Base-by-base conservation (phyloP, 1,140 invertebrate species). In the Drosophila parvula region DNA sequence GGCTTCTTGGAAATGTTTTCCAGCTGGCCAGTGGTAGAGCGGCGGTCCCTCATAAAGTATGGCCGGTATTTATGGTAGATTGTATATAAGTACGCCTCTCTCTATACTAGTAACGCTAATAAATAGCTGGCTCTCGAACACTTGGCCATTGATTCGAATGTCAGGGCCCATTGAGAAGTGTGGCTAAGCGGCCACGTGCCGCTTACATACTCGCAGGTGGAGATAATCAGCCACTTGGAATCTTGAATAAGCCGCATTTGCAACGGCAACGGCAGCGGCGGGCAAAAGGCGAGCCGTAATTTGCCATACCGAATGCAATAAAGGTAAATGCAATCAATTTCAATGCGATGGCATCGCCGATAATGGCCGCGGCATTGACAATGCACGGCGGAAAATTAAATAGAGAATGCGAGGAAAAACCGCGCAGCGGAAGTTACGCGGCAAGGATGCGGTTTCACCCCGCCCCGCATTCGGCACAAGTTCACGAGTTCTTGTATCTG, bases 251-350 rank as follows among this genome's bases (percentile, higher is more conserved):
- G 67, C 51, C 16, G 27, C 59, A 30, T 18, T 51, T 16, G 10
- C 30, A 51, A 10, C 50, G 3, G 11, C 50, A 18, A 34, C 43
- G 16, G 18, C 44, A 56, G 34, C 50, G 38, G 18, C 44, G 36
- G 28, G 40, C 45, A 28, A 51, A 53, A 32, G 58, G 56, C 59
- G 47, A 62, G 55, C 41, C 32, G 51, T 53, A 74, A 82, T 61
- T 73, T 65, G 77, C 71, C 50, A 78, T 51, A 51, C 44, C 30
- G 45, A 80, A 80, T 81, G 80, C 84, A 86, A 85, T 86, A 77
- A 84, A 78, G 80, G 74, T 88, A 84, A 89, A 89, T 88, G 84
- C 83, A 88, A 89, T 88, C 84, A 89, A 88, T 88, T 88, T 64
- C 77, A 89, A 83, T 83, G 79, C 53, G 63, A 69, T 75, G 69